These are phyloP conservation scores for Smittia sp. DNA, from an alignment of 2,888 invertebrate species.

Conservation along the genomic window DNA sequence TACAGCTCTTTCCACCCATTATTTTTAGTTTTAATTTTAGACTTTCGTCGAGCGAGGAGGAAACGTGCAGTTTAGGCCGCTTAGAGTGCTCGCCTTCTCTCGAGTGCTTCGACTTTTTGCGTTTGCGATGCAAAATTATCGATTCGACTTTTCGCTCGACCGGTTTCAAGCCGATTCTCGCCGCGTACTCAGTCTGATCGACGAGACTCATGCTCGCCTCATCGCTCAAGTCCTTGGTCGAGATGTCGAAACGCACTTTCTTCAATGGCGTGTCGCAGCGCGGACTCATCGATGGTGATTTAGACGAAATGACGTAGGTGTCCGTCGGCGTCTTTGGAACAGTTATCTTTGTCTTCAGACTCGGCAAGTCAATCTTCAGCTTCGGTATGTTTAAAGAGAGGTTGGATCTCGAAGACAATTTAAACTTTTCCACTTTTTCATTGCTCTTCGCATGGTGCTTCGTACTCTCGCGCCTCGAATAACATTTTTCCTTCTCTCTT, in stretches of 20 bases:
- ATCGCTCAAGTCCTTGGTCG: conserved; percentile 21
- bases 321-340: conserved; percentile 43
- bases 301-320: conserved; percentile 30
- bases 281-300: background rate
- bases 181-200: conserved; percentile 52
- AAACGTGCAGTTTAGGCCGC: conserved; percentile 58
- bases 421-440: conserved; percentile 35
- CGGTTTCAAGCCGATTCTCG: conserved; percentile 52
- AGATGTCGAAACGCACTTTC: conserved; percentile 31
- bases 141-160: conserved; percentile 46
- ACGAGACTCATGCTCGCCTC: conserved; percentile 44
- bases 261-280: conserved; percentile 11
- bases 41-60: conserved; percentile 54
- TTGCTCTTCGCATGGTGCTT: conserved; percentile 31
- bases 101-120: conserved; percentile 59
- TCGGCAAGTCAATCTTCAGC: conserved; percentile 50
- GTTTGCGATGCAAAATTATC: conserved; percentile 54
- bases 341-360: conserved; percentile 49
- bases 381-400: conserved; percentile 48
- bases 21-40: conserved; percentile 59
- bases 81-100: conserved; percentile 55
- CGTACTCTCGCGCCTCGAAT: conserved; percentile 33
- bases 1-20: conserved; percentile 50
- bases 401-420: conserved; percentile 29
- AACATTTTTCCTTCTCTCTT: conserved; percentile 37